phyloP scores from a whole-genome alignment of 2,113 vertebrate genomes.

The Scomber japonicus region DNA sequence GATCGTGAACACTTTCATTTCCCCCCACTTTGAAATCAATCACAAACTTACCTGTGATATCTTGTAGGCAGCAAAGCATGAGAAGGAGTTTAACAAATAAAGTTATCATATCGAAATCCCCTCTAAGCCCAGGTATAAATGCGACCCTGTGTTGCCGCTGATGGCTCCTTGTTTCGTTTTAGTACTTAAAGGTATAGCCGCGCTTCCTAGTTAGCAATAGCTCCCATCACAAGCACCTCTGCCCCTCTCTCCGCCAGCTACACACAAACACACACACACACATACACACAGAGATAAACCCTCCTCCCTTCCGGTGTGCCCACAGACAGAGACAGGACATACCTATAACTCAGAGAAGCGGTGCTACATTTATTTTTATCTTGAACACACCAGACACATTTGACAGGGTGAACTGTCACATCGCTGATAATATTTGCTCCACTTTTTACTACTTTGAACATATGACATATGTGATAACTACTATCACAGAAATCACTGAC shows the following conservation, averaged over 20 bases:
- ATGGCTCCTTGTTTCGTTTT: conserved; percentile 65
- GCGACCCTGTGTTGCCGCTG: conserved; percentile 42
- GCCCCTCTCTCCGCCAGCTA: conserved; percentile 39
- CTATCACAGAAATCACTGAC: too few relatives aligned
- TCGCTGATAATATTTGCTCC: too few relatives aligned
- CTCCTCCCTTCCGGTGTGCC: conserved; percentile 67
- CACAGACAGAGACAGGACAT: conserved; percentile 20
- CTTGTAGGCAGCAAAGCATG: conserved; percentile 68
- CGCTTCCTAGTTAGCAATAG: conserved; percentile 65
- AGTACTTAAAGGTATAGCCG: conserved; percentile 74
- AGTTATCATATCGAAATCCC: conserved; percentile 73
- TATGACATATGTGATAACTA: too few relatives aligned
- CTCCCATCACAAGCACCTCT: conserved; percentile 60
- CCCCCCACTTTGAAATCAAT: background rate
- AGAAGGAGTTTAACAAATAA: conserved; percentile 70
- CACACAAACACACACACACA: conserved; percentile 26
- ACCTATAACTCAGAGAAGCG: conserved; percentile 26
- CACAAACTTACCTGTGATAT: conserved; percentile 76
- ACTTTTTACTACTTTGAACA: too few relatives aligned
- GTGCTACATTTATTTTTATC: too few relatives aligned
- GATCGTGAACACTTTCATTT: conserved; percentile 53
- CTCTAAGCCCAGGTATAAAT: conserved; percentile 26
- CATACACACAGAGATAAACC: conserved; percentile 3
- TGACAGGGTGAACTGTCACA: too few relatives aligned
- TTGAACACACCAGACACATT: too few relatives aligned